Evolutionary conservation across 2,113 vertebrate species (phyloP).

Genomic region (Progne subis): DNA sequence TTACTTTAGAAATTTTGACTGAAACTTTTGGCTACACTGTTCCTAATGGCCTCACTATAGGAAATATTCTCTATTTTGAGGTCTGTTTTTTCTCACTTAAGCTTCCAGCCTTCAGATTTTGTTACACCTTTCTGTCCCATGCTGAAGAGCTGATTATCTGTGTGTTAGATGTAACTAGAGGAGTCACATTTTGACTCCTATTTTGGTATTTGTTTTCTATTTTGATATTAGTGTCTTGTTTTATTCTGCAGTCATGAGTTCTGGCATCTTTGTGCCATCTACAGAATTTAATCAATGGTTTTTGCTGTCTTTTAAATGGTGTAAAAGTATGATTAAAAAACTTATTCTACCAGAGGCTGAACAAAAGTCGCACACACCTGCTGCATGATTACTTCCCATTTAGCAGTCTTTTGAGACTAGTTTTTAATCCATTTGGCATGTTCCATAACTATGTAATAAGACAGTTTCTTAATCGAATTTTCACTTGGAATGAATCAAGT

Average conservation of each 20-base stretch:
- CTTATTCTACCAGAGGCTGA: neutral
- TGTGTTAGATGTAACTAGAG: neutral
- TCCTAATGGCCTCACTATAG: neutral
- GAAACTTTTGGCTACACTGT: neutral
- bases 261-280: neutral
- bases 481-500: neutral
- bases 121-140: neutral
- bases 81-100: constrained; percentile 2
- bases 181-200: neutral
- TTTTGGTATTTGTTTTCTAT: neutral
- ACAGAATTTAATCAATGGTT: neutral
- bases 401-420: neutral
- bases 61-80: neutral
- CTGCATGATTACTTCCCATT: neutral
- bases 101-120: neutral
- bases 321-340: neutral
- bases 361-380: neutral
- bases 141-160: neutral
- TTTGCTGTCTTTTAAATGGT: neutral
- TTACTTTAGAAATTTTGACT: neutral
- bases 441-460: neutral
- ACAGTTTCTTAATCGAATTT: neutral
- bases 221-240: neutral
- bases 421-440: neutral
- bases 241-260: neutral